phyloP scores from a whole-genome alignment of 2,888 invertebrate species.

The Ennomos fuscantarius region DNA sequence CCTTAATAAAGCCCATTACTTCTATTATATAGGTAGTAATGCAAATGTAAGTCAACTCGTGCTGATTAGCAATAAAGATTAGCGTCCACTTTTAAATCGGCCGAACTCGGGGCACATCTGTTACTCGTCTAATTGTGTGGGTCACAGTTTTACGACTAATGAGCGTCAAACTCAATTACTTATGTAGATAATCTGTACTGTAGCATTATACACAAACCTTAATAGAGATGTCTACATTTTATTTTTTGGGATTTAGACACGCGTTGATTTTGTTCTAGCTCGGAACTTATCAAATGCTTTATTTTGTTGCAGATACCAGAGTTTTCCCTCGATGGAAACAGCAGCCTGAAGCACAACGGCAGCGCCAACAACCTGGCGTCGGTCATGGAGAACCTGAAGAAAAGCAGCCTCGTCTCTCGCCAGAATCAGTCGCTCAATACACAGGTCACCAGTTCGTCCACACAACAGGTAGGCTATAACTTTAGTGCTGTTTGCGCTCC shows the following conservation, averaged over 20 bases:
- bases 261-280: neutral
- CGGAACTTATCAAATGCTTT: constrained; percentile 4
- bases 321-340: constrained; percentile 85
- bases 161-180: constrained; percentile 15
- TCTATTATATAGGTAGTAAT: constrained; percentile 35
- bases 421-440: constrained; percentile 78
- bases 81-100: constrained; percentile 28
- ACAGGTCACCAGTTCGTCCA: constrained; percentile 83
- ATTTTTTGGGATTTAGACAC: neutral
- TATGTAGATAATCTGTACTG: neutral
- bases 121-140: constrained; percentile 19
- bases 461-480: constrained; percentile 77
- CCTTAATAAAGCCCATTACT: constrained; percentile 27
- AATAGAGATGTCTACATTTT: neutral
- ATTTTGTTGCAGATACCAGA: constrained; percentile 80
- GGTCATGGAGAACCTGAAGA: constrained; percentile 90
- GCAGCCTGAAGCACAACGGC: constrained; percentile 81
- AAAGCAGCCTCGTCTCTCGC: constrained; percentile 83
- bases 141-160: constrained; percentile 22
- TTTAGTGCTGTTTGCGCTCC: too few species aligned
- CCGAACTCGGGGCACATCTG: constrained; percentile 8
- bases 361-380: constrained; percentile 86
- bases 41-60: constrained; percentile 39
- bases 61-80: constrained; percentile 50
- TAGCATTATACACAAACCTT: too few species aligned